These are phyloP conservation scores for Epinephelus moara DNA, from an alignment of 2,113 vertebrate species.

Conservation along the genomic window DNA sequence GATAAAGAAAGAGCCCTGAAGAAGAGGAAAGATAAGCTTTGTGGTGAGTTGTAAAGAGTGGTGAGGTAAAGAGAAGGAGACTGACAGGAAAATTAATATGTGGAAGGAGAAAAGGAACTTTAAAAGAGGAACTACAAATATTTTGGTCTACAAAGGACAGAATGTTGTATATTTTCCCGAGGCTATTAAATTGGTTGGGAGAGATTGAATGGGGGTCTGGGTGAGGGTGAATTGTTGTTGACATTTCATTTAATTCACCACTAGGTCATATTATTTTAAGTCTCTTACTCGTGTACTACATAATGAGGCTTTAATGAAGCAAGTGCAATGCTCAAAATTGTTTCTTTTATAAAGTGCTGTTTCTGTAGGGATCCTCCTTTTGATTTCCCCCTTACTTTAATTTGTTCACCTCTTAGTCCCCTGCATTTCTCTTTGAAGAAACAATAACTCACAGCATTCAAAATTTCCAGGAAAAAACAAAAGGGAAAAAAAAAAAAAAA, in stretches of 20 bases:
- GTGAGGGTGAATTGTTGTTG: conserved; percentile 44
- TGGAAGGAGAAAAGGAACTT: conserved; percentile 16
- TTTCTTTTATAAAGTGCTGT: conserved; percentile 25
- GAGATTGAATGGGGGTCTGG: neutral
- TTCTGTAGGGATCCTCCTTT: neutral
- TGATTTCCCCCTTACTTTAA: neutral
- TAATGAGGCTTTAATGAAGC: conserved; percentile 62
- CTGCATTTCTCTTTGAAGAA: neutral
- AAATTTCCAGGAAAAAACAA: neutral
- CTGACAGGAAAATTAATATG: conserved; percentile 32
- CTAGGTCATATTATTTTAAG: conserved; percentile 56
- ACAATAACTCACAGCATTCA: neutral
- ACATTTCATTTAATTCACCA: conserved; percentile 56
- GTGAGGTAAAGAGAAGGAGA: conserved; percentile 23
- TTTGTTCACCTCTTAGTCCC: neutral
- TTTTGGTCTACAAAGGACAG: conserved; percentile 36
- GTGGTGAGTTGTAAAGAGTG: conserved; percentile 21
- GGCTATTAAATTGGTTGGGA: conserved; percentile 13
- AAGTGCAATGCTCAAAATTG: conserved; percentile 31
- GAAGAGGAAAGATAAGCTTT: conserved; percentile 21
- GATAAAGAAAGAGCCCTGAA: conserved; percentile 20
- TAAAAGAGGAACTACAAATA: neutral
- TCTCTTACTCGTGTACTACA: conserved; percentile 32
- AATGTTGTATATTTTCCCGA: neutral
- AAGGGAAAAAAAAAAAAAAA: neutral